Conservation (phyloP, 1,140 invertebrate genomes). For the Lanistes nyassanus region DNA sequence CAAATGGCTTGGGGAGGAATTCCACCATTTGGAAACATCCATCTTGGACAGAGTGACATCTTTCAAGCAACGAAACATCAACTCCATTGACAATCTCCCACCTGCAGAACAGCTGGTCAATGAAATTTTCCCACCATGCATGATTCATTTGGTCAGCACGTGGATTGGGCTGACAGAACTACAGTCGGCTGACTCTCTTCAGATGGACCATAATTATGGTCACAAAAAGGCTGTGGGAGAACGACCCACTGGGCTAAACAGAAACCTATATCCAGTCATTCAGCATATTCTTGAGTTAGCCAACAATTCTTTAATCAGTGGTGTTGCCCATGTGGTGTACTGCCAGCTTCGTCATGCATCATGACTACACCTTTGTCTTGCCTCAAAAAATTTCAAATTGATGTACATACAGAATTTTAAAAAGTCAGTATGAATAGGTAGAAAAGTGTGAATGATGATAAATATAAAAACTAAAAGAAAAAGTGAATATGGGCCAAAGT, state of each 20-base stretch:
- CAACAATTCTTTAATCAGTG: conserved; percentile 54
- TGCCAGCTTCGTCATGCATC: conserved; percentile 36
- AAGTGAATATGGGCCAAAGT: too few species aligned
- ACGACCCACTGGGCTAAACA: not conserved
- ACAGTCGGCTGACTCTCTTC: not conserved
- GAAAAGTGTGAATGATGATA: too few species aligned
- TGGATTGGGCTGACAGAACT: conserved; percentile 40
- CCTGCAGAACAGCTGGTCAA: conserved; percentile 39
- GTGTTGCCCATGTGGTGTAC: conserved; percentile 58
- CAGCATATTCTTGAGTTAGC: conserved; percentile 56
- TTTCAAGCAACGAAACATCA: conserved; percentile 49
- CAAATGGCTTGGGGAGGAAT: conserved; percentile 49
- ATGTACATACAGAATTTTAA: too few species aligned
- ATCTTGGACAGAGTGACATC: conserved; percentile 37
- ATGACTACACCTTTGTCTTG: too few species aligned
- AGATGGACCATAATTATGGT: conserved; percentile 32
- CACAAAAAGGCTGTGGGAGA: not conserved
- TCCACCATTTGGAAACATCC: conserved; percentile 31
- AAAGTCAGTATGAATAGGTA: too few species aligned
- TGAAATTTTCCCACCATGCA: conserved; percentile 51
- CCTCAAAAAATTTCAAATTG: too few species aligned
- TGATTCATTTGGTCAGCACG: conserved; percentile 39
- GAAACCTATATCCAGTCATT: conserved; percentile 43
- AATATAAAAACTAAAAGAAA: too few species aligned
- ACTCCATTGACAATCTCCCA: conserved; percentile 51